A percentile compares a stretch with the other conserved stretches of the same genome.
phyloP scores from a whole-genome alignment of 2,797 vertebrate genomes.

The Betta splendens region DNA sequence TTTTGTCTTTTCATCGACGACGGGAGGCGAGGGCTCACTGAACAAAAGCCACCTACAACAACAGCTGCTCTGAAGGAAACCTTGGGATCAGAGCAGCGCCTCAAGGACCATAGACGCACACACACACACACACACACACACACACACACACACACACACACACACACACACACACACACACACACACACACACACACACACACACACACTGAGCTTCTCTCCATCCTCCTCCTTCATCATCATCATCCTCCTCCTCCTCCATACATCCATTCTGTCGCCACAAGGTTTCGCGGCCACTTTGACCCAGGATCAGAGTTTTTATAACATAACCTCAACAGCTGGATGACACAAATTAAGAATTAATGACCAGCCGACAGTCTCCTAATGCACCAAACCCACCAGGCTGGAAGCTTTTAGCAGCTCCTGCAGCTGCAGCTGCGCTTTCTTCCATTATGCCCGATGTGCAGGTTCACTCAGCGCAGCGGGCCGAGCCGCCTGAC shows the following conservation, averaged over 20 bases:
- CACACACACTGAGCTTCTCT: no score
- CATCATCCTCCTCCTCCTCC: no score
- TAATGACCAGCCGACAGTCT: slow-evolving; percentile 47
- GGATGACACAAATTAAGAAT: slow-evolving; percentile 61
- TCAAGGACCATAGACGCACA: background rate
- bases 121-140: background rate
- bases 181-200: no score
- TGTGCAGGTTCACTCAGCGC: slow-evolving; percentile 1
- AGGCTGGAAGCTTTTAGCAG: background rate
- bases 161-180: background rate
- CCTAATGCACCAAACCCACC: slow-evolving; percentile 24
- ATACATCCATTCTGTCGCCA: slow-evolving; percentile 49
- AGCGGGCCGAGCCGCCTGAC: slow-evolving; percentile 5
- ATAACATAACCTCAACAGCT: slow-evolving; percentile 54
- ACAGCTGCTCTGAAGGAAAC: slow-evolving; percentile 41
- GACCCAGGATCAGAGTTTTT: slow-evolving; percentile 59
- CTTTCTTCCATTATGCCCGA: slow-evolving; percentile 9
- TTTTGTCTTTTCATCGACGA: slow-evolving; percentile 48
- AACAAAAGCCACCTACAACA: slow-evolving; percentile 35
- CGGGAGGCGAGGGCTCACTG: slow-evolving; percentile 40
- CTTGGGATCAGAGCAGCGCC: slow-evolving; percentile 24
- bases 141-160: background rate
- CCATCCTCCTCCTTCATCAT: slow-evolving; percentile 33
- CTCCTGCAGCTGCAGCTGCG: background rate
- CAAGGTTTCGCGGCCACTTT: slow-evolving; percentile 33